Base-by-base conservation (phyloP, 2,113 vertebrate genomes). In the Spea bombifrons region DNA sequence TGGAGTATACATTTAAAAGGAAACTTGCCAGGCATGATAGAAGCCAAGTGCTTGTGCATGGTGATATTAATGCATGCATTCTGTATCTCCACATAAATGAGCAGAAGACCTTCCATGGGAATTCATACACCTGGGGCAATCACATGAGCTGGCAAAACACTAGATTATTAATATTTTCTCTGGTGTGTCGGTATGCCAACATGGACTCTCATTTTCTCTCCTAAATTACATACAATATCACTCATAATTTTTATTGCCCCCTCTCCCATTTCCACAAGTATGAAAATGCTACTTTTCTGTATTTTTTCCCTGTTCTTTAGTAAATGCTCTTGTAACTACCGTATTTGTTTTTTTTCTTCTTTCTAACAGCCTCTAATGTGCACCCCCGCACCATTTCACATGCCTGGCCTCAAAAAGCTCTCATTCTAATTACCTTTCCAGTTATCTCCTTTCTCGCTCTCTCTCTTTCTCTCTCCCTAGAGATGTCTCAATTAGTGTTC, bases 401-500 rank as follows among this genome's bases (percentile, higher is more conserved):
- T 85, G 84, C 85, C 84, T 85, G 85, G 90, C 88, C 89, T 89
- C 86, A 88, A 88, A 17, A 90, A 55, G 78, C 83, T 83, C 89
- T 87, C 89, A 84, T 90, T 90, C 90, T 92, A 92, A 93, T 93
- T 92, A 92, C 89, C 83, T 81, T 87, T 88, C 86, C 90, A 82
- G 89, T 88, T 91, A 89, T 85, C 88, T 84, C 83, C 70, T 79
- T 45, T 73, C 8, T 53, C 46, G 70, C 59, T 12, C 30, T 30
- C 30, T 30, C 30, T 30, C 30, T 30, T 30, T 30, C 30, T 30
- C 69, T 17, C 53, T 72, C 92, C 91, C 92, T 79, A 1, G 91
- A 89, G 91, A 90, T 87, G 85, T 87, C 92, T 92, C 92, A 91
- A 94, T 93, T 93, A 93, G 92, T 84, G 87, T 87, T 82, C 87